Evolutionary conservation across 2,888 invertebrate species (phyloP).

Genomic region (Cordilura impudica): DNA sequence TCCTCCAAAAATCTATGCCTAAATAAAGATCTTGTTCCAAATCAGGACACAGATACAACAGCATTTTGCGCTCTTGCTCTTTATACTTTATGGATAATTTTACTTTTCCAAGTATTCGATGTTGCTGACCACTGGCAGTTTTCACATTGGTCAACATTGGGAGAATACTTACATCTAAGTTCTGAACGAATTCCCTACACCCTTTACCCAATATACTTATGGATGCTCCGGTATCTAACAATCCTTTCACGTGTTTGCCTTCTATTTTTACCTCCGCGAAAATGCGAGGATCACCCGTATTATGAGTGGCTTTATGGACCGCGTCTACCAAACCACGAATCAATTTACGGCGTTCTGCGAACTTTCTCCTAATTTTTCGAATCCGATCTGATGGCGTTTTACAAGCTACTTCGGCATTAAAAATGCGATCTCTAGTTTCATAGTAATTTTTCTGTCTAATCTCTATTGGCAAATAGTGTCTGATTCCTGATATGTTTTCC

Average conservation of each 20-base stretch:
- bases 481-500: not conserved
- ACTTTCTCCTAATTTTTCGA: no score
- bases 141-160: not conserved
- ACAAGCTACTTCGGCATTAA: no score
- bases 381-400: no score
- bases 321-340: not conserved
- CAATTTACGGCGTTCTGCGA: not conserved
- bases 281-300: not conserved
- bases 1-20: conserved; percentile 27
- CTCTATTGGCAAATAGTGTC: conserved; percentile 6
- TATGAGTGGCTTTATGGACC: not conserved
- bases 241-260: no score
- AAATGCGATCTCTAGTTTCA: not conserved
- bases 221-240: not conserved
- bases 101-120: not conserved
- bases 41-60: conserved; percentile 19
- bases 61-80: not conserved
- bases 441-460: not conserved
- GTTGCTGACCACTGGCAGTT: conserved; percentile 11
- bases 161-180: not conserved
- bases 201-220: conserved; percentile 5
- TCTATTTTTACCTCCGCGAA: not conserved
- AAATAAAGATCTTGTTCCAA: conserved; percentile 13
- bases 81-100: not conserved
- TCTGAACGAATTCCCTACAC: not conserved